These are phyloP conservation scores for Pelecanus crispus DNA, from an alignment of 2,113 vertebrate species.

Conservation along the genomic window DNA sequence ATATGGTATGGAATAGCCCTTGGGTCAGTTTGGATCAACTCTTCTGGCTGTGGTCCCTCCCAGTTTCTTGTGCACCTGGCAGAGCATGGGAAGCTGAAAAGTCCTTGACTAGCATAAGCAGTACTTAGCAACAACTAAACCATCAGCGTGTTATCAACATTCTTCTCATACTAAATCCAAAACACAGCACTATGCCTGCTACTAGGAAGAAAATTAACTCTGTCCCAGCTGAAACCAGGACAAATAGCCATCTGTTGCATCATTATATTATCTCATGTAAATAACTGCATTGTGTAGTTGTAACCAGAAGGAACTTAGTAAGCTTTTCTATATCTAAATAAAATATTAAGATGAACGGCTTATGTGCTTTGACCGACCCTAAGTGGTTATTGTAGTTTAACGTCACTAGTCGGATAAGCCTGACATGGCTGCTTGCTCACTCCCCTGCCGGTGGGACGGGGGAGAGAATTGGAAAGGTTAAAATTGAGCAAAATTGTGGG, in stretches of 20 bases:
- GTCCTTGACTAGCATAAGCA: too few species aligned
- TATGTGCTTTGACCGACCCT: background rate
- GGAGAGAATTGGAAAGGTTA: background rate
- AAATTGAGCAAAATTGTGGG: background rate
- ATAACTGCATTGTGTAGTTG: background rate
- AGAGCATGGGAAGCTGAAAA: too few species aligned
- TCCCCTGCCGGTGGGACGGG: fast-evolving
- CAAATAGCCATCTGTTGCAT: background rate
- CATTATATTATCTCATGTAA: background rate
- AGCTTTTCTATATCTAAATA: background rate
- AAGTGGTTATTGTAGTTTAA: background rate
- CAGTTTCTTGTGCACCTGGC: too few species aligned
- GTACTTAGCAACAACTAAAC: too few species aligned
- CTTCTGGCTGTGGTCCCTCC: too few species aligned
- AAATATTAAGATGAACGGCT: background rate
- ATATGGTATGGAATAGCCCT: too few species aligned
- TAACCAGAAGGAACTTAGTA: background rate
- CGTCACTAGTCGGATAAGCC: background rate
- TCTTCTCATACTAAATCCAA: too few species aligned
- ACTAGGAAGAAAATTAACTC: too few species aligned
- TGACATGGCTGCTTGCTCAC: fast-evolving
- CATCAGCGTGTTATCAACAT: too few species aligned
- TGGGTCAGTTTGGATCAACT: too few species aligned
- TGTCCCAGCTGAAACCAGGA: too few species aligned
- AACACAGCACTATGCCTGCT: too few species aligned